Evolutionary conservation across 2,113 vertebrate genomes (phyloP).

Genomic region (Grantiella picta): DNA sequence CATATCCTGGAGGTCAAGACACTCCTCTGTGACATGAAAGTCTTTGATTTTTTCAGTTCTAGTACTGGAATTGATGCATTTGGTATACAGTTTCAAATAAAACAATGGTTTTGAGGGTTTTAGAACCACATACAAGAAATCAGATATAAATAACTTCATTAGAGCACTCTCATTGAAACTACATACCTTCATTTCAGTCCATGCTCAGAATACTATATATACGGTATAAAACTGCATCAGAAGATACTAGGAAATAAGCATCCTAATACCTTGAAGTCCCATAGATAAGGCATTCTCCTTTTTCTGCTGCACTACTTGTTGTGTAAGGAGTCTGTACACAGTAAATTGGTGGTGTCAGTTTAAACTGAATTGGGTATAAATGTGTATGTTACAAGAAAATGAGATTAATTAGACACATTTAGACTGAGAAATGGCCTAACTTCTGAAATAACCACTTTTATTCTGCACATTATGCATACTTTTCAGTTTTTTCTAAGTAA

Average conservation of each 20-base stretch:
- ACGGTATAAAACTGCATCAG: neutral
- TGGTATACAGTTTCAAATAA: neutral
- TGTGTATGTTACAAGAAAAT: neutral
- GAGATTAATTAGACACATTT: neutral
- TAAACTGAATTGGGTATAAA: neutral
- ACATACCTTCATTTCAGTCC: neutral
- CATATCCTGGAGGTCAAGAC: neutral
- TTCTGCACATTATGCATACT: neutral
- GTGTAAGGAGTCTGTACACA: neutral
- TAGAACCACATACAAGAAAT: neutral
- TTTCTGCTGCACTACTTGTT: neutral
- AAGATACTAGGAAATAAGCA: neutral
- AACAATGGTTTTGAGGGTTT: neutral
- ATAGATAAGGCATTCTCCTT: neutral
- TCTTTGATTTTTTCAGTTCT: neutral
- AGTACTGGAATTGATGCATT: neutral
- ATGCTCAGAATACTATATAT: neutral
- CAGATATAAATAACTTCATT: neutral
- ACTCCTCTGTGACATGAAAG: neutral
- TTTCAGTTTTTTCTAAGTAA: neutral
- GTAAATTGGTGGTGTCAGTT: neutral
- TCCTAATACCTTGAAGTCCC: accelerated
- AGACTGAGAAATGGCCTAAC: neutral
- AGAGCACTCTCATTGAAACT: neutral
- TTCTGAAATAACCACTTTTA: neutral